Base-by-base conservation (phyloP, 2,797 vertebrate species). In the Orestias chungarensis region DNA sequence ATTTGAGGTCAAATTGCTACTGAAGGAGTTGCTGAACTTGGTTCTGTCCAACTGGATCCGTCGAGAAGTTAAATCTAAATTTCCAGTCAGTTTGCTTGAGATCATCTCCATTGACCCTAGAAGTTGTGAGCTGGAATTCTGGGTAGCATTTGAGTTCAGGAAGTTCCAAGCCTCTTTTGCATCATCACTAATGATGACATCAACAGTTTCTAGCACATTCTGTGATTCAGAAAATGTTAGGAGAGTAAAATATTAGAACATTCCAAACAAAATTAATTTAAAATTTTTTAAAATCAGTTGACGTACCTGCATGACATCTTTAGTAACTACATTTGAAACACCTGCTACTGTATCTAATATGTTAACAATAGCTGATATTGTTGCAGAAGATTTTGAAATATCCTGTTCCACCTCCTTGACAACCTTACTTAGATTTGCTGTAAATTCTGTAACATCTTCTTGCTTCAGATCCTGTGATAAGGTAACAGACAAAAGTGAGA, bases 151-250 rank as follows among this genome's bases (percentile, higher is more conserved):
- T 3, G 75, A 4, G 50, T 94, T 95, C 69, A 96, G 67, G 18
- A 20, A 0, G 9, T n/a, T 4, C 97, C 96, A 97, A 46, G 86
- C 82, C 0, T 15, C 0, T 61, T 0, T 17, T 67, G 91, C 8
- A 4, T 75, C 64, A 1, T 50, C 85, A 62, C 81, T 82, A 75
- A 82, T 64, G 18, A 97, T 82, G n/a, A 83, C 12, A 9, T 94
- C 88, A 44, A 97, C 87, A 7, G 92, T 94, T 25, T 77, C 43
- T 18, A 97, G 92, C 46, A 97, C 79, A 54, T 91, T 14, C 97
- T 98, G 89, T 3, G 92, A 90, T 50, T 75, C 2, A 70, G 70
- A 49, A n/a, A 62, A 43, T 3, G 43, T 9, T 25, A 54, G 71
- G 1, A 74, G 11, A 0, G 1, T n/a, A 43, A 6, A 66, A 43